A percentile compares a stretch with the other conserved stretches of the same genome.
These are phyloP conservation scores for Colletes gigas DNA, from an alignment of 1,140 invertebrate genomes.

Conservation along the genomic window DNA sequence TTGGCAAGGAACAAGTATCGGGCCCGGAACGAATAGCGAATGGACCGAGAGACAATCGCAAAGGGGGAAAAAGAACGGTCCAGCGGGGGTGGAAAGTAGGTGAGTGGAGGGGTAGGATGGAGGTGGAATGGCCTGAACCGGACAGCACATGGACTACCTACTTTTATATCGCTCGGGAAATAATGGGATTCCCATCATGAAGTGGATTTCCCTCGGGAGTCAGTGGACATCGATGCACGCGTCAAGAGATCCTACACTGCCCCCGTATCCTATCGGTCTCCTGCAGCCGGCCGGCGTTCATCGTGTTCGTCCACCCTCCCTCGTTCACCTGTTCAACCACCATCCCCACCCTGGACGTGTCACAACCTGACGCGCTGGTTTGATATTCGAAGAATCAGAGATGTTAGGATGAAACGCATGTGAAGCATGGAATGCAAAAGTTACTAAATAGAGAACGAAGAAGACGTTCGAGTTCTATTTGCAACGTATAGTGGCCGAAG, in stretches of 20 bases:
- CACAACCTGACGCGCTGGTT: constrained; percentile 49
- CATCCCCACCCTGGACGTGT: constrained; percentile 37
- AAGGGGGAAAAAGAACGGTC: constrained; percentile 42
- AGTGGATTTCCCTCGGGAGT: constrained; percentile 81
- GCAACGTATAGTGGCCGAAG: too few relatives aligned
- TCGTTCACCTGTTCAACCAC: constrained; percentile 58
- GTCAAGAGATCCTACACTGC: constrained; percentile 79
- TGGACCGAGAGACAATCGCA: constrained; percentile 53
- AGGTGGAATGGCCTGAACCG: constrained; percentile 68
- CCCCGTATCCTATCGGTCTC: constrained; percentile 74
- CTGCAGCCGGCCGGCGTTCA: constrained; percentile 54
- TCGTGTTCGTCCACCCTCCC: constrained; percentile 59
- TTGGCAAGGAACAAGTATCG: constrained; percentile 41
- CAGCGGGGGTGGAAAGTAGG: constrained; percentile 57
- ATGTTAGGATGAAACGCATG: not conserved
- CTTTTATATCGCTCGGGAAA: constrained; percentile 81
- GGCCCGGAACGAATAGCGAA: constrained; percentile 63
- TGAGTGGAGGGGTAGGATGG: not conserved
- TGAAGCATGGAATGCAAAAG: not conserved
- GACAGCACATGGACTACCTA: constrained; percentile 76
- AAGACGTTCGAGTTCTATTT: too few relatives aligned
- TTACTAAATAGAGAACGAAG: not conserved
- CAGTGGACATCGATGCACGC: constrained; percentile 80
- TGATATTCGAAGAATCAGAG: constrained; percentile 25
- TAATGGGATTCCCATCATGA: constrained; percentile 82